Conservation (phyloP, 2,113 vertebrate genomes). For the Malurus melanocephalus region DNA sequence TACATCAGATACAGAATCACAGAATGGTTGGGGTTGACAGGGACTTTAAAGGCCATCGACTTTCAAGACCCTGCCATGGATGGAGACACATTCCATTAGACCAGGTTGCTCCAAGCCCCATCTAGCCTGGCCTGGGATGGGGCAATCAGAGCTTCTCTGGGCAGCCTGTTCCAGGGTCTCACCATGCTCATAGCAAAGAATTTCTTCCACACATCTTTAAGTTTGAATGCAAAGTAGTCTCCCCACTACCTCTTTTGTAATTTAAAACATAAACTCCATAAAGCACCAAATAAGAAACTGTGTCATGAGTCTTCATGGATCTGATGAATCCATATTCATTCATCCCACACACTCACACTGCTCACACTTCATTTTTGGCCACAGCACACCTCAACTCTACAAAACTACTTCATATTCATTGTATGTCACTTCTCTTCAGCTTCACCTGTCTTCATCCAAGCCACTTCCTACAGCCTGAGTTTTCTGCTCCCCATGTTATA, state of each 20-base stretch:
- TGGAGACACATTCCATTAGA: background rate
- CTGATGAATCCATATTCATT: background rate
- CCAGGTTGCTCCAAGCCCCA: background rate
- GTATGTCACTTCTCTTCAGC: background rate
- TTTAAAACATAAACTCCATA: background rate
- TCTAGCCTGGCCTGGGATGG: background rate
- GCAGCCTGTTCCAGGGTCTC: background rate
- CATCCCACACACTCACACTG: background rate
- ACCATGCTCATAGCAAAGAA: background rate
- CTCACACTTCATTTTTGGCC: background rate
- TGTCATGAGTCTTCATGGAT: fast-evolving
- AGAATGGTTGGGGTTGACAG: background rate
- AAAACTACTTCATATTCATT: background rate
- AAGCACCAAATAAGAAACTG: background rate
- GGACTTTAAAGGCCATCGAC: background rate
- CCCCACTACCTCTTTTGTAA: background rate
- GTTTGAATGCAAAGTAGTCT: background rate
- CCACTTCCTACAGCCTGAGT: background rate
- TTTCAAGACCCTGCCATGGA: background rate
- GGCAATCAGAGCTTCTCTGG: background rate
- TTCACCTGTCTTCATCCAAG: background rate
- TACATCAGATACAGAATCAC: background rate
- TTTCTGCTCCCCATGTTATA: background rate
- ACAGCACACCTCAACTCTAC: background rate
- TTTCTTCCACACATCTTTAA: background rate